These are phyloP conservation scores for Cosmorhoe ocellata DNA, from an alignment of 2,888 invertebrate genomes.

Conservation along the genomic window DNA sequence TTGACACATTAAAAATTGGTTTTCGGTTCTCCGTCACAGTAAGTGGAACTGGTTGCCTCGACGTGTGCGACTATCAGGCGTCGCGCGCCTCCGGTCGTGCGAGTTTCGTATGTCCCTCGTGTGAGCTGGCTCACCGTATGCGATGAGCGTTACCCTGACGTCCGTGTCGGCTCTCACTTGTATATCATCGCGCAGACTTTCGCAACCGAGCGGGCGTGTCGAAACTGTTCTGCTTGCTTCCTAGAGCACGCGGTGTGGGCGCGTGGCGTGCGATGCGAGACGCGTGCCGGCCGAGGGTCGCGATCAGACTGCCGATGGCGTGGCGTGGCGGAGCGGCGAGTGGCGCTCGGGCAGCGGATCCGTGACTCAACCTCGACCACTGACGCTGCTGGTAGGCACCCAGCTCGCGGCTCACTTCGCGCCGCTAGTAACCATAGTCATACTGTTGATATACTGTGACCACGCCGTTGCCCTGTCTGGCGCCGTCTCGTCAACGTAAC, in stretches of 20 bases:
- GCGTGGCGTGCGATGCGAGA: slow-evolving; percentile 30
- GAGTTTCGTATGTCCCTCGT: slow-evolving; percentile 77
- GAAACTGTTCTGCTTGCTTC: slow-evolving; percentile 61
- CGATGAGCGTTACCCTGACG: slow-evolving; percentile 79
- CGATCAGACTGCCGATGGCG: slow-evolving; percentile 51
- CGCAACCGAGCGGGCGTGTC: slow-evolving; percentile 76
- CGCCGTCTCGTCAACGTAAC: slow-evolving; percentile 38
- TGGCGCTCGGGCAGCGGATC: slow-evolving; percentile 25
- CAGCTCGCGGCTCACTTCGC: slow-evolving; percentile 62
- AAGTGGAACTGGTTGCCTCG: slow-evolving; percentile 63
- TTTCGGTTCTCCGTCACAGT: slow-evolving; percentile 70
- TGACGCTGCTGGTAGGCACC: slow-evolving; percentile 32
- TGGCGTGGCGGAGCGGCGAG: slow-evolving; percentile 34
- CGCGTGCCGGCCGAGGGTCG: slow-evolving; percentile 37
- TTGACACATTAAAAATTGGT: slow-evolving; percentile 82
- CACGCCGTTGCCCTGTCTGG: slow-evolving; percentile 36
- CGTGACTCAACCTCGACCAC: slow-evolving; percentile 47
- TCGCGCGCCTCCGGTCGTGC: slow-evolving; percentile 76
- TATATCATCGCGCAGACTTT: slow-evolving; percentile 82
- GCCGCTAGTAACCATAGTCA: slow-evolving; percentile 23
- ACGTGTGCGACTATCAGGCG: slow-evolving; percentile 77
- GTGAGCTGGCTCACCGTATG: slow-evolving; percentile 76
- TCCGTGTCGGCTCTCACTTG: slow-evolving; percentile 77
- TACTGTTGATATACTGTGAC: slow-evolving; percentile 23
- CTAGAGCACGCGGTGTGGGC: slow-evolving; percentile 49